Conservation (phyloP, 2,888 invertebrate species). For the Neoscelio sp. region DNA sequence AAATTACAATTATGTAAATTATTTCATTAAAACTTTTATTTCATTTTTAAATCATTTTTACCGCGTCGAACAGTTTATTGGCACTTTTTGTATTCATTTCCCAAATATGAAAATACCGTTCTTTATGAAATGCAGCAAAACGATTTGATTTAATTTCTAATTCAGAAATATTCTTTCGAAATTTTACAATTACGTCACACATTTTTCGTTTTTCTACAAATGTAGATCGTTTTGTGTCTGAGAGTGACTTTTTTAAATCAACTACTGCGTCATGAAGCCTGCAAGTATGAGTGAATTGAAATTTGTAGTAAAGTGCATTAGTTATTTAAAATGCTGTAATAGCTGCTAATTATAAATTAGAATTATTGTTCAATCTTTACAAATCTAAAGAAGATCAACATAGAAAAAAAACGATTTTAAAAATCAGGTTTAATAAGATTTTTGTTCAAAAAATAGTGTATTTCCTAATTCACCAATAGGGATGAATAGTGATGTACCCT, state of each 20-base stretch:
- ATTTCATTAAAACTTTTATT: slow-evolving; percentile 1
- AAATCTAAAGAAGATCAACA: no score
- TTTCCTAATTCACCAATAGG: no score
- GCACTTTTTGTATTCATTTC: slow-evolving; percentile 85
- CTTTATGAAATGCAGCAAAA: slow-evolving; percentile 87
- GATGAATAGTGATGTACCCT: no score
- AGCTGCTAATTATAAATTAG: slow-evolving; percentile 5
- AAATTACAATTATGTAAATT: background rate
- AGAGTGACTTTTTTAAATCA: slow-evolving; percentile 86
- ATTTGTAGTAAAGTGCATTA: background rate
- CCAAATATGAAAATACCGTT: slow-evolving; percentile 87
- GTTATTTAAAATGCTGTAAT: no score
- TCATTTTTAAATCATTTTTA: slow-evolving; percentile 41
- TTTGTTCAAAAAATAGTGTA: no score
- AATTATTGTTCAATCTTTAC: slow-evolving; percentile 87
- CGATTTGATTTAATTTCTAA: slow-evolving; percentile 88
- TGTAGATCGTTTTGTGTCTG: slow-evolving; percentile 87
- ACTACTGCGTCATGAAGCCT: slow-evolving; percentile 89
- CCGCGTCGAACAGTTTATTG: slow-evolving; percentile 83
- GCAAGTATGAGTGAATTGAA: slow-evolving; percentile 10
- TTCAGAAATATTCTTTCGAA: slow-evolving; percentile 88
- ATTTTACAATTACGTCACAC: slow-evolving; percentile 87
- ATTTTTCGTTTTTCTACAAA: slow-evolving; percentile 88
- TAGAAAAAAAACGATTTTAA: no score
- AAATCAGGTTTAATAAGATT: no score